Conservation (phyloP, 2,113 vertebrate genomes). For the Ellobius talpinus region DNA sequence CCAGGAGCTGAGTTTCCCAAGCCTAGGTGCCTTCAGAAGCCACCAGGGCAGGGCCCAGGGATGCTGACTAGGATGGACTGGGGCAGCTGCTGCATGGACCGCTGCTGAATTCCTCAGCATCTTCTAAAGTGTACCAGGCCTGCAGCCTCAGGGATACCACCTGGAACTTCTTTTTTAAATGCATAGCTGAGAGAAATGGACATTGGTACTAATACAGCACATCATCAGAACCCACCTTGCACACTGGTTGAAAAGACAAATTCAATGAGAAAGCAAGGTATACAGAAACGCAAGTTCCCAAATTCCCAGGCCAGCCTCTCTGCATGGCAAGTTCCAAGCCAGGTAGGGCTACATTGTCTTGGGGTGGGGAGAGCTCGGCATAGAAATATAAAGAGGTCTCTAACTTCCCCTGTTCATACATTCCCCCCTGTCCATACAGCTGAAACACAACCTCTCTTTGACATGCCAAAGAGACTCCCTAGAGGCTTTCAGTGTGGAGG, state of each 20-base stretch:
- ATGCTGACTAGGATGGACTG: not conserved
- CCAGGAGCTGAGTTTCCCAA: not conserved
- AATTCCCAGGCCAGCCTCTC: not conserved
- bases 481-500: too few species aligned
- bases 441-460: not conserved
- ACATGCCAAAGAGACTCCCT: not conserved
- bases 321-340: not conserved
- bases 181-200: not conserved
- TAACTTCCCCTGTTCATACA: not conserved
- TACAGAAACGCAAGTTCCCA: not conserved
- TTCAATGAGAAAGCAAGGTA: not conserved
- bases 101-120: not conserved
- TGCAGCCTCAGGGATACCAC: not conserved
- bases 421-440: too few species aligned
- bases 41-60: not conserved
- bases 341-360: not conserved
- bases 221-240: not conserved
- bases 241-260: not conserved
- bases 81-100: not conserved
- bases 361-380: not conserved
- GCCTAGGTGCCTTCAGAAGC: not conserved
- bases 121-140: too few species aligned
- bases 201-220: not conserved
- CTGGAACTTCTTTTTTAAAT: not conserved
- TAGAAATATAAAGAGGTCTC: not conserved